phyloP scores from a whole-genome alignment of 2,888 invertebrate genomes.

The Ectemnius lituratus region DNA sequence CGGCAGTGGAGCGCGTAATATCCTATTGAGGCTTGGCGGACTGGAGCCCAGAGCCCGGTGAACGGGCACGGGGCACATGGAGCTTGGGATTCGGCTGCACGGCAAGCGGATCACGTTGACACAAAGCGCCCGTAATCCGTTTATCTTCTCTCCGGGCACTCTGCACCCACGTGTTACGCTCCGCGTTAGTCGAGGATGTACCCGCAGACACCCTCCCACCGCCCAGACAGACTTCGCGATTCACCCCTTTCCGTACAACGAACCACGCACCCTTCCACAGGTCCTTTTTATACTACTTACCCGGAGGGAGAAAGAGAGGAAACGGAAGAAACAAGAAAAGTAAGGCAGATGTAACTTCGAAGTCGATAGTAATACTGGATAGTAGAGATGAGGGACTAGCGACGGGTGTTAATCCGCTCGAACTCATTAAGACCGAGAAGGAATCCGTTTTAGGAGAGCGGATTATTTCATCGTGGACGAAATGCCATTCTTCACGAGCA shows the following conservation, averaged over 20 bases:
- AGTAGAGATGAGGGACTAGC: too few relatives aligned
- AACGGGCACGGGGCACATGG: conserved; percentile 50
- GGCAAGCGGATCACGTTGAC: conserved; percentile 77
- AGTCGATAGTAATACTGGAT: too few relatives aligned
- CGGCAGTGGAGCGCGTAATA: conserved; percentile 76
- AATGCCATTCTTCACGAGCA: neutral
- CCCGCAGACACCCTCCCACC: conserved; percentile 27
- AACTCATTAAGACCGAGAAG: too few relatives aligned
- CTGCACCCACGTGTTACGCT: conserved; percentile 68
- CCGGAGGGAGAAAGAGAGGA: too few relatives aligned
- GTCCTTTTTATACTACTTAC: too few relatives aligned
- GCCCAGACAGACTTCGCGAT: neutral
- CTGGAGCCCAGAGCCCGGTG: neutral
- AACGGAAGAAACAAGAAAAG: too few relatives aligned
- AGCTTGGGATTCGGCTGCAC: conserved; percentile 68
- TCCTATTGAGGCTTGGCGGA: conserved; percentile 70
- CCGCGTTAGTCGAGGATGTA: conserved; percentile 60
- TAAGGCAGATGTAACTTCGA: too few relatives aligned
- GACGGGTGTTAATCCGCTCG: too few relatives aligned
- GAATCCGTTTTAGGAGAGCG: too few relatives aligned
- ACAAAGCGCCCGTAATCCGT: conserved; percentile 78
- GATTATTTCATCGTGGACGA: neutral
- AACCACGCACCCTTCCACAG: too few relatives aligned
- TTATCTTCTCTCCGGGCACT: conserved; percentile 76
- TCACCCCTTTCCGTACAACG: neutral